A percentile compares a stretch with the other conserved stretches of the same genome.
phyloP scores from a whole-genome alignment of 2,113 vertebrate species.

The Petromus typicus region DNA sequence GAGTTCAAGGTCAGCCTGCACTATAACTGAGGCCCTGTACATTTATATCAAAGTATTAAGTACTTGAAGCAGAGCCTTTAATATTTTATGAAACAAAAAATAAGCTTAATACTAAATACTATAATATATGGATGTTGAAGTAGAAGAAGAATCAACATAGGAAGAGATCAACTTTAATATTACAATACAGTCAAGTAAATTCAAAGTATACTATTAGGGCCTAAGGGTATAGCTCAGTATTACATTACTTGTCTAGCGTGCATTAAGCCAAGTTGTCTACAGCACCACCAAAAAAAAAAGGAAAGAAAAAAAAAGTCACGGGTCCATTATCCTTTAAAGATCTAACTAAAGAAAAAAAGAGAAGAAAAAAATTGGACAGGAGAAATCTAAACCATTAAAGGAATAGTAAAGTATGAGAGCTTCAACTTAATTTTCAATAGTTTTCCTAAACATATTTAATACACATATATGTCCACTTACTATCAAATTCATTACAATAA shows the following conservation, averaged over 20 bases:
- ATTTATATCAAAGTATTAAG: constrained; percentile 23
- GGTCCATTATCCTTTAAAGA: background rate
- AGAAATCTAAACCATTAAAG: background rate
- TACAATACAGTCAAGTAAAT: background rate
- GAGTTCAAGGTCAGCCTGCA: too few species aligned
- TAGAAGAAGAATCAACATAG: background rate
- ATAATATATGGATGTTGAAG: background rate
- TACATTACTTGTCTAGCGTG: background rate
- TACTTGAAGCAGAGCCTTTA: background rate
- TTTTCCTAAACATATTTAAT: background rate
- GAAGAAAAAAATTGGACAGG: background rate
- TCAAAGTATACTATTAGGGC: background rate
- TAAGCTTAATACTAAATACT: background rate
- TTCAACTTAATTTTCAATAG: background rate
- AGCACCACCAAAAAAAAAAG: background rate
- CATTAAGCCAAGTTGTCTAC: background rate
- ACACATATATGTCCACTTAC: background rate
- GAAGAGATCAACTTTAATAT: background rate
- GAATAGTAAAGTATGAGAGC: constrained; percentile 6
- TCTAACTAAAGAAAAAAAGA: background rate
- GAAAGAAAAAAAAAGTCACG: background rate
- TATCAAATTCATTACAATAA: background rate
- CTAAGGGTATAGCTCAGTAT: background rate
- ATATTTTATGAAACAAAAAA: background rate
- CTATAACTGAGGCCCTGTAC: background rate